Base-by-base conservation (phyloP, 2,113 vertebrate species). In the Cyphomyrus discorhynchus region DNA sequence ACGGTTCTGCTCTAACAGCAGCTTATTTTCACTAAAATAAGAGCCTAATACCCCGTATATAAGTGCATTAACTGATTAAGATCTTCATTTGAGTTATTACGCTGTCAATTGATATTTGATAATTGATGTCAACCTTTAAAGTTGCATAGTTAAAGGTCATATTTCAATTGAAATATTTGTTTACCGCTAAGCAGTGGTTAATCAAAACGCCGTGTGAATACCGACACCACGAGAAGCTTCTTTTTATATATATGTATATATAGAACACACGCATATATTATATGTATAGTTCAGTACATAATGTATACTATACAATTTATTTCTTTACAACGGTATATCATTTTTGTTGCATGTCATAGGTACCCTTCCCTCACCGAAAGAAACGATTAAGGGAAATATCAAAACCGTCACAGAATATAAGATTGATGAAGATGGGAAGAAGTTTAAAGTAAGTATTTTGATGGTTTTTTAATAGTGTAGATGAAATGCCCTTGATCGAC, bases 371-470 rank as follows among this genome's bases (percentile, higher is more conserved):
- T 93, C 97, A 24, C 96, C 97, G 0, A 99, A 98, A 91, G 98
- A 99, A 92, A 96, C 97, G 0, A 95, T 99, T 90, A 98, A 97
- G 47, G 98, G 98, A 50, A 99, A 98, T 91, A 97, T 98, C 47
- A 99, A 99, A 95, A 99, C 97, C 0, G 91, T 98, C 91, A 99
- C 97, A 0, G 98, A 99, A 56, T 99, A 99, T 82, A 98, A 98
- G 42, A 95, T 99, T 87, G 98, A 99, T 0, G 98, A 99, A 11
- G 97, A 98, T 27, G 98, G 97, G 52, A 97, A 97, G 90, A 99
- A 98, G 92, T 95, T 94, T 62, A 99, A 99, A 97, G 98, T 98
- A 93, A 94, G 93, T 52, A 21, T 49, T 5, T 49, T 49, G 53
- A 56, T 42, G 21, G 3, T 56, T 31, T 19, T 31, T 82, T 82